Percentiles rank a stretch among this genome's conserved stretches.
Conservation (phyloP, 2,113 vertebrate genomes). For the Sclerurus mexicanus region DNA sequence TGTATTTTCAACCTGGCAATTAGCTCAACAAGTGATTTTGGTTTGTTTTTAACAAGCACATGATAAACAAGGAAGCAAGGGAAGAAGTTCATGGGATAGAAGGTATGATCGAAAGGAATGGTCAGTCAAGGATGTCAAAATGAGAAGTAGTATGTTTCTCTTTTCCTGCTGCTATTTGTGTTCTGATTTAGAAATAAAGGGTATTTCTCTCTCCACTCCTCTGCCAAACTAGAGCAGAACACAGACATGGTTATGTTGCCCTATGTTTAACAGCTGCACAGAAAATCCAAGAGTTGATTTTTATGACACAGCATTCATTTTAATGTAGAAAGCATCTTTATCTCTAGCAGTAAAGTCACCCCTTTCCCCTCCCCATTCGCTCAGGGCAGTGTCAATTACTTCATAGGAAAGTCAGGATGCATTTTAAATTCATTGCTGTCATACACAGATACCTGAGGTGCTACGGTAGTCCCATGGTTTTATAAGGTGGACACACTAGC, state of each 20-base stretch:
- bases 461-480: not conserved
- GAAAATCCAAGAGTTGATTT: not conserved
- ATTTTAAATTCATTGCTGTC: not conserved
- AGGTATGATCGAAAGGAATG: slow-evolving; percentile 20
- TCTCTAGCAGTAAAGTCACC: not conserved
- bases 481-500: not conserved
- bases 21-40: not conserved
- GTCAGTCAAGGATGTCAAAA: slow-evolving; percentile 43
- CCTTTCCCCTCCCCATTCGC: not conserved
- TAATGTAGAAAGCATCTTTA: not conserved
- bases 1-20: not conserved
- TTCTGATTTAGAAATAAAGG: not conserved
- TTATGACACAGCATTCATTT: not conserved
- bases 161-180: not conserved
- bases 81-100: slow-evolving; percentile 27
- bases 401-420: not conserved
- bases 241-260: not conserved
- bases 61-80: not conserved
- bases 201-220: not conserved
- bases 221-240: not conserved
- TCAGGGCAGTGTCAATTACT: not conserved
- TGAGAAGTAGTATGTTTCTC: not conserved
- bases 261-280: not conserved
- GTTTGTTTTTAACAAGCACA: not conserved
- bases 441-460: not conserved